These are phyloP conservation scores for Diadema setosum DNA, from an alignment of 35 echinoderm and acorn worm genomes.

Conservation along the genomic window DNA sequence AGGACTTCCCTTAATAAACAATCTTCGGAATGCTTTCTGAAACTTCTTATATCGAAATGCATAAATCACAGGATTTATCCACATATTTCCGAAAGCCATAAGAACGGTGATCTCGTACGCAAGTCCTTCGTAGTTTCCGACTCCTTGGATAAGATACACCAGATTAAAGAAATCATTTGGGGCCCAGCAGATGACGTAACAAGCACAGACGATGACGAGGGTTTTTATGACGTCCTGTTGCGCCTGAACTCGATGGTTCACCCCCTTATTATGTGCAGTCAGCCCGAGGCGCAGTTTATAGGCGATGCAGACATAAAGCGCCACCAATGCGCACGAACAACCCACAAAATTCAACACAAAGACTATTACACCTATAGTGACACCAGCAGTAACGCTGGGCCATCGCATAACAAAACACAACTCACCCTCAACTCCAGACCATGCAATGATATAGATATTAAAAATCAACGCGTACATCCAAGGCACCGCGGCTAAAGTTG, in stretches of 20 bases:
- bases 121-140: not conserved
- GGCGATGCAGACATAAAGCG: conserved; percentile 32
- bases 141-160: not conserved
- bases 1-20: too few relatives aligned
- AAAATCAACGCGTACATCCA: too few relatives aligned
- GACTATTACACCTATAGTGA: not conserved
- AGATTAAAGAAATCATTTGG: conserved; percentile 22
- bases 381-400: too few relatives aligned
- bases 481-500: not conserved
- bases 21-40: conserved; percentile 9
- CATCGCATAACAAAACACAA: too few relatives aligned
- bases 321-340: not conserved
- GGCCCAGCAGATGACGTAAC: conserved; percentile 61
- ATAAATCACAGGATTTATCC: conserved; percentile 78
- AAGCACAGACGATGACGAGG: conserved; percentile 37
- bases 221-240: conserved; percentile 60
- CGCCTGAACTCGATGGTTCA: not conserved
- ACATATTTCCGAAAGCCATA: conserved; percentile 66
- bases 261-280: not conserved
- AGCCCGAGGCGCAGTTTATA: not conserved
- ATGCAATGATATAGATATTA: too few relatives aligned
- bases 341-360: conserved; percentile 5
- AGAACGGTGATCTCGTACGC: conserved; percentile 31
- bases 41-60: conserved; percentile 53
- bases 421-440: too few relatives aligned